Percentiles rank a stretch among this genome's conserved stretches.
phyloP scores from a whole-genome alignment of 2,797 vertebrate genomes.

The Calcarius lapponicus region DNA sequence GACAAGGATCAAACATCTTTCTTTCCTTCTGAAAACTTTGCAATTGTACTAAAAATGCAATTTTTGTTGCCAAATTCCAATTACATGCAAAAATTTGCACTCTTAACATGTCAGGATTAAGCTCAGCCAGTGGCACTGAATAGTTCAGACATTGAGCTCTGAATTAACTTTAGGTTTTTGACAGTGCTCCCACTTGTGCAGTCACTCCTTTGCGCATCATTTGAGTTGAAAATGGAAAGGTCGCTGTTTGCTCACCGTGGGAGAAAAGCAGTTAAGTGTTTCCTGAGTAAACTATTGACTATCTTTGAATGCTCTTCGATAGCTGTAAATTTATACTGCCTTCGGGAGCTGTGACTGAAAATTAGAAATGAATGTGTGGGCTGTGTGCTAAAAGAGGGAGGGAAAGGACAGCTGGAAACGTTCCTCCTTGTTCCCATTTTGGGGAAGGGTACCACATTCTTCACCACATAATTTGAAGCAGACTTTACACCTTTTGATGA shows the following conservation, averaged over 20 bases:
- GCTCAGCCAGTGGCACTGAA: background rate
- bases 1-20: background rate
- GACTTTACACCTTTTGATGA: background rate
- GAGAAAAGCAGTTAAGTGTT: background rate
- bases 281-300: background rate
- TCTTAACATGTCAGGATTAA: background rate
- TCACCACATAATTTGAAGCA: background rate
- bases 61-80: background rate
- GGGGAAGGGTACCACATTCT: background rate
- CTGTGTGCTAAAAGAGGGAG: background rate
- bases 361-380: background rate
- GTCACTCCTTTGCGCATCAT: background rate
- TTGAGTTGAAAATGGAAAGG: slow-evolving; percentile 25
- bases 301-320: background rate
- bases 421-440: background rate
- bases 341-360: background rate
- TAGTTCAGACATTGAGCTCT: background rate
- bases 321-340: slow-evolving; percentile 4
- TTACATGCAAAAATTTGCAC: background rate
- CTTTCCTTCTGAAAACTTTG: background rate
- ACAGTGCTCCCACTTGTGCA: background rate
- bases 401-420: background rate
- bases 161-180: background rate
- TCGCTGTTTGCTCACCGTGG: background rate
- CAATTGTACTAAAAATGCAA: background rate